Evolutionary conservation across 1,140 invertebrate species (phyloP).

Genomic region (Platorchestia sp.): DNA sequence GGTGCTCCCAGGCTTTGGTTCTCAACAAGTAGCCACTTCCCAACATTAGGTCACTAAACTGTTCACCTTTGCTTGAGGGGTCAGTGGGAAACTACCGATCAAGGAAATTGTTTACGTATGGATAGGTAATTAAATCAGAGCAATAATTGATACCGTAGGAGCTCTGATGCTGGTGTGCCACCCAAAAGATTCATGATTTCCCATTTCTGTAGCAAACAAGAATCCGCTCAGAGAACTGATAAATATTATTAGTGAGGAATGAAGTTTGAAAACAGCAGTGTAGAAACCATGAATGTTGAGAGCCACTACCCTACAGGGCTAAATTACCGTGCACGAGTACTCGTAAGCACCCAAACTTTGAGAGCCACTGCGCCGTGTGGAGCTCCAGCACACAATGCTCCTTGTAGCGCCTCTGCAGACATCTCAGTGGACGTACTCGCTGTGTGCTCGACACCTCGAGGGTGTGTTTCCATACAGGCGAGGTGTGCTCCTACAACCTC

Average conservation of each 20-base stretch:
- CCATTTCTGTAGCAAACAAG: not conserved
- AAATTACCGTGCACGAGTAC: too few relatives aligned
- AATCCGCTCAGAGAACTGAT: not conserved
- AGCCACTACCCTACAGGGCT: too few relatives aligned
- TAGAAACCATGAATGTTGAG: too few relatives aligned
- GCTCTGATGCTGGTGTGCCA: not conserved
- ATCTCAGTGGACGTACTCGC: not conserved
- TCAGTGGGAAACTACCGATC: not conserved
- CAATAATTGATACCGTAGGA: not conserved
- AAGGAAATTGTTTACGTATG: not conserved
- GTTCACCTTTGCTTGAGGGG: not conserved
- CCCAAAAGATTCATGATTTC: not conserved
- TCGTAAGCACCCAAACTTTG: not conserved
- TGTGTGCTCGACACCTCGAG: not conserved
- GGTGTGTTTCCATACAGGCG: conserved; percentile 55
- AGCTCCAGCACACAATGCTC: not conserved
- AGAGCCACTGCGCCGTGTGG: not conserved
- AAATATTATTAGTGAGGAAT: not conserved
- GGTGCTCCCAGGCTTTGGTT: not conserved
- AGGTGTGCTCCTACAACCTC: conserved; percentile 32
- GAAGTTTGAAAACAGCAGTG: too few relatives aligned
- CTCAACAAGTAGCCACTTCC: not conserved
- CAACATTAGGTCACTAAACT: not conserved
- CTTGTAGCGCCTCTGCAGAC: not conserved
- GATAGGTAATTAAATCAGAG: not conserved